Evolutionary conservation across 2,888 invertebrate species (phyloP).

Genomic region (Adela reaumurella): DNA sequence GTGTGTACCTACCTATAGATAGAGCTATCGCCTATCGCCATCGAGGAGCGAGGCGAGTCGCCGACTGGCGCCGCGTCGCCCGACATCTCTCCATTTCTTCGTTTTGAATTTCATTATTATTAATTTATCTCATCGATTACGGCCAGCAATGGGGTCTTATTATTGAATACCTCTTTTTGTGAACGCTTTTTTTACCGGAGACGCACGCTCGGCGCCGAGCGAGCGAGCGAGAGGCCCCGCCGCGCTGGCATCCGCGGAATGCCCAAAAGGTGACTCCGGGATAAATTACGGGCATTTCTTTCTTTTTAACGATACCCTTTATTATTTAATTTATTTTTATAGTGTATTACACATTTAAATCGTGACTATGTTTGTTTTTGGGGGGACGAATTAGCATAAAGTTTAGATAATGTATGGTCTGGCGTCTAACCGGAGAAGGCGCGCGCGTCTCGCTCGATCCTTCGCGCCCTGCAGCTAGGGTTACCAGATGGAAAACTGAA

Average conservation of each 20-base stretch:
- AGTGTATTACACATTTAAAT: slow-evolving; percentile 54
- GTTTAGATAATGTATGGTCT: slow-evolving; percentile 10
- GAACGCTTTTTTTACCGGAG: slow-evolving; percentile 50
- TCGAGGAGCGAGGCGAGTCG: too few species aligned
- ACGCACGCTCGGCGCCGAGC: slow-evolving; percentile 26
- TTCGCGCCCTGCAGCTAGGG: slow-evolving; percentile 1
- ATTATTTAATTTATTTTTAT: slow-evolving; percentile 57
- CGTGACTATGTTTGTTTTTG: slow-evolving; percentile 57
- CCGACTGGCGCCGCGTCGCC: too few species aligned
- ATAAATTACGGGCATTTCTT: slow-evolving; percentile 56
- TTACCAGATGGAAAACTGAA: too few species aligned
- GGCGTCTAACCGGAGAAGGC: slow-evolving; percentile 32
- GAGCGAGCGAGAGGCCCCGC: slow-evolving; percentile 26
- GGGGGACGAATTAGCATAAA: slow-evolving; percentile 52
- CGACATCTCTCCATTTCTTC: slow-evolving; percentile 19
- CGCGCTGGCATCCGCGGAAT: slow-evolving; percentile 51
- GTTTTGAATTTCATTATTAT: slow-evolving; percentile 42
- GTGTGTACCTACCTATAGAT: too few species aligned
- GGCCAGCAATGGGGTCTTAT: slow-evolving; percentile 48
- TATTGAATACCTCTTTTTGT: slow-evolving; percentile 55
- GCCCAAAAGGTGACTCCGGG: slow-evolving; percentile 54
- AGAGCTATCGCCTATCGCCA: too few species aligned
- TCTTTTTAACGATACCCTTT: slow-evolving; percentile 55
- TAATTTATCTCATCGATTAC: slow-evolving; percentile 55
- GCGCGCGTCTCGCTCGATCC: slow-evolving; percentile 35